phyloP scores from a whole-genome alignment of 2,797 vertebrate species.

The Hydrolagus colliei region DNA sequence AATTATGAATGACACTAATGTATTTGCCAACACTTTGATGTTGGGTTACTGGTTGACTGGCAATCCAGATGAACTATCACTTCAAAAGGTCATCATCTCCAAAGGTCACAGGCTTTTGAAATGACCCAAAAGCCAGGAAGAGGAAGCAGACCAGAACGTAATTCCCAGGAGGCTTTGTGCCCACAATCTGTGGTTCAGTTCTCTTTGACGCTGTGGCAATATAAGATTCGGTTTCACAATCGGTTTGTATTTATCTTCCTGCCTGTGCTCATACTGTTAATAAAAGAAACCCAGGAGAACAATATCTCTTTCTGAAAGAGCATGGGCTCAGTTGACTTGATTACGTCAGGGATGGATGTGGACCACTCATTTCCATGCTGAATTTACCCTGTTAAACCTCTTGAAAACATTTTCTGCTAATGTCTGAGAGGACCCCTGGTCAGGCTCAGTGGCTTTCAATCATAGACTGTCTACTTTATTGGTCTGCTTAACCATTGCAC shows the following conservation, averaged over 20 bases:
- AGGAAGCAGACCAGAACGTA: background rate
- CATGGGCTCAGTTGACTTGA: background rate
- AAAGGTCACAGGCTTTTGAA: background rate
- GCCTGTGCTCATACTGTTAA: background rate
- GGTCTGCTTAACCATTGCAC: too few relatives aligned
- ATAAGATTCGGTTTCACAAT: background rate
- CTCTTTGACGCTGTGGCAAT: background rate
- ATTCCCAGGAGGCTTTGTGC: background rate
- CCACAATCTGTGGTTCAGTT: background rate
- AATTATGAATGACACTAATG: background rate
- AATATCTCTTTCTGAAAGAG: background rate
- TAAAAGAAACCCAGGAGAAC: background rate
- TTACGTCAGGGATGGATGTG: background rate
- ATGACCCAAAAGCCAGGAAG: slow-evolving; percentile 11
- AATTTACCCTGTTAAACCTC: too few relatives aligned
- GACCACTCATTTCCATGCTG: background rate
- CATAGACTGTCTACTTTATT: too few relatives aligned
- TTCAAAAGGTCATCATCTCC: slow-evolving; percentile 14
- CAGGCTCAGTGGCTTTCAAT: too few relatives aligned
- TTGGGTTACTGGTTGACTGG: background rate
- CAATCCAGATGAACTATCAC: background rate
- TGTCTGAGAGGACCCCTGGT: too few relatives aligned
- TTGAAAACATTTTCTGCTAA: background rate
- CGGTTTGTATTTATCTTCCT: background rate
- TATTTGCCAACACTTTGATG: background rate